phyloP scores from a whole-genome alignment of 2,797 vertebrate genomes.

The Propithecus perrieri region DNA sequence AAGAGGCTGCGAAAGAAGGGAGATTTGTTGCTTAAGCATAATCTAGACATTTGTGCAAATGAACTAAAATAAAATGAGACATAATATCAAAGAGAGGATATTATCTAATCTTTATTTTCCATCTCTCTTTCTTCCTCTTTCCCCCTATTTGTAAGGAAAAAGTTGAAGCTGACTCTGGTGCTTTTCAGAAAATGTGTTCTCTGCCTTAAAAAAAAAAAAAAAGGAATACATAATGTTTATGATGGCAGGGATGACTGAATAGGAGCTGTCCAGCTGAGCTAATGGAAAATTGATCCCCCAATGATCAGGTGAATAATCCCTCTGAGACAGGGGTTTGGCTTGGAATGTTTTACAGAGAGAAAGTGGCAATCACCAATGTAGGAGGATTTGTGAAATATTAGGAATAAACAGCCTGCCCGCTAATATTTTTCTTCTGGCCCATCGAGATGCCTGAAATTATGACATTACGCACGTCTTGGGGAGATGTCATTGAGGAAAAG shows the following conservation, averaged over 20 bases:
- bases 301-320: not conserved
- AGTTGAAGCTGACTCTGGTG: not conserved
- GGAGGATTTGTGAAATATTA: slow-evolving; percentile 48
- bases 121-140: not conserved
- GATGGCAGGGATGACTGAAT: not conserved
- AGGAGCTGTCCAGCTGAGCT: not conserved
- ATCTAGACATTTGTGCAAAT: not conserved
- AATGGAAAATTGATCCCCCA: slow-evolving; percentile 63
- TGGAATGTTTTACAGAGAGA: slow-evolving; percentile 52
- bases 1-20: not conserved
- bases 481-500: not conserved
- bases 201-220: not conserved
- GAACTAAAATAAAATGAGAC: not conserved
- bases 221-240: not conserved
- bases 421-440: slow-evolving; percentile 8
- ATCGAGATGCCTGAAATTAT: not conserved
- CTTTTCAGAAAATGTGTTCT: slow-evolving; percentile 43
- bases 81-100: not conserved
- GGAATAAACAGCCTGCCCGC: not conserved
- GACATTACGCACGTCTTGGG: not conserved
- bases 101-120: not conserved
- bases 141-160: not conserved
- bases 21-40: not conserved
- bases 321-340: not conserved
- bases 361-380: not conserved